phyloP scores from a whole-genome alignment of 1,140 invertebrate genomes.

The Danaus melanippus region DNA sequence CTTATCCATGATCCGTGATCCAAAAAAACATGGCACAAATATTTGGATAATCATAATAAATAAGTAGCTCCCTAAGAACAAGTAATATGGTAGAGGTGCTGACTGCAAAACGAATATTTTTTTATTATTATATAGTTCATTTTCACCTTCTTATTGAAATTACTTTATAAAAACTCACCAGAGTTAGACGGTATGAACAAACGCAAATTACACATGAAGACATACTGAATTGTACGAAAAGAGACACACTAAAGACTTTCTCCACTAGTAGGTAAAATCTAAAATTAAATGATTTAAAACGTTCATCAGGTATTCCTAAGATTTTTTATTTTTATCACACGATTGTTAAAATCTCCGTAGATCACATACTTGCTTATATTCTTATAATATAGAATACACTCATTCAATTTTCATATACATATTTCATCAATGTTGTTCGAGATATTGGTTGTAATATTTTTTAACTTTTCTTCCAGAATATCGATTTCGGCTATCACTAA shows the following conservation, averaged over 20 bases:
- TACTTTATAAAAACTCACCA: slow-evolving; percentile 30
- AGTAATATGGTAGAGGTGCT: slow-evolving; percentile 33
- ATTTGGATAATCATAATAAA: slow-evolving; percentile 45
- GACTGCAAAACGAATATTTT: slow-evolving; percentile 29
- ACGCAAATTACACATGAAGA: slow-evolving; percentile 50
- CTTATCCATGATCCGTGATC: slow-evolving; percentile 43
- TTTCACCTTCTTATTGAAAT: background rate
- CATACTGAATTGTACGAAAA: slow-evolving; percentile 47
- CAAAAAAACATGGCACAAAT: slow-evolving; percentile 50
- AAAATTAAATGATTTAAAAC: slow-evolving; percentile 17
- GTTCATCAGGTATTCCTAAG: background rate
- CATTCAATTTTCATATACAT: slow-evolving; percentile 28
- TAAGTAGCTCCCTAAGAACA: slow-evolving; percentile 45
- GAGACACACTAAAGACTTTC: slow-evolving; percentile 37
- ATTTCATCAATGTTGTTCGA: slow-evolving; percentile 8
- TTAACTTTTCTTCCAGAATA: slow-evolving; percentile 39
- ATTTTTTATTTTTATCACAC: too few species aligned
- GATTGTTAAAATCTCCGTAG: background rate
- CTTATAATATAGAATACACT: slow-evolving; percentile 37
- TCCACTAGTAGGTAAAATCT: slow-evolving; percentile 46
- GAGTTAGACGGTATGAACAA: slow-evolving; percentile 47
- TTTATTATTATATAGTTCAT: background rate
- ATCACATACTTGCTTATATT: slow-evolving; percentile 36
- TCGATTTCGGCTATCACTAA: slow-evolving; percentile 44
- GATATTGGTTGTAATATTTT: slow-evolving; percentile 11